phyloP scores from a whole-genome alignment of 2,797 vertebrate genomes.

The Orestias chungarensis region DNA sequence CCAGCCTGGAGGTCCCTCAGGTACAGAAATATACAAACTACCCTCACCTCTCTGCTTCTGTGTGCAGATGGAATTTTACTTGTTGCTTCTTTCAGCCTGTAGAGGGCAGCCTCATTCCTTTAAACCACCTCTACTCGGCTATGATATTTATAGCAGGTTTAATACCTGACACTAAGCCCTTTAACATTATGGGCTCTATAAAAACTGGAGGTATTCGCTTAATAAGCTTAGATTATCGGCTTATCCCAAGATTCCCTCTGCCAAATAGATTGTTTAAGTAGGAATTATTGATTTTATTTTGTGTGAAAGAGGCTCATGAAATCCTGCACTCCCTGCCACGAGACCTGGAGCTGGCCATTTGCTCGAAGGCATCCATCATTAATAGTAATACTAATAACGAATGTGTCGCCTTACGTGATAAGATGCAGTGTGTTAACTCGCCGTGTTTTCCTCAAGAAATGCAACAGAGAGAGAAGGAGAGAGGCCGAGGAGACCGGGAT shows the following conservation, averaged over 20 bases:
- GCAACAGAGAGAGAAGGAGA: conserved; percentile 26
- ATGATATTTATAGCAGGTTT: conserved; percentile 46
- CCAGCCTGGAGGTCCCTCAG: conserved; percentile 80
- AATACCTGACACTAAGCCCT: conserved; percentile 49
- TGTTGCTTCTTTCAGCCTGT: conserved; percentile 34
- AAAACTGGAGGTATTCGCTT: conserved; percentile 64
- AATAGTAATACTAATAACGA: conserved; percentile 52
- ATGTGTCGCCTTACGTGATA: conserved; percentile 41
- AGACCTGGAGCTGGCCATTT: conserved; percentile 53
- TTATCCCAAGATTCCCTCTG: conserved; percentile 46
- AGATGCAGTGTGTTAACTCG: conserved; percentile 42
- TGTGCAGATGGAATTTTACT: not conserved
- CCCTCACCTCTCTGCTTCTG: not conserved
- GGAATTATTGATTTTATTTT: conserved; percentile 59
- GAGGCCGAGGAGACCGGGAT: conserved; percentile 47
- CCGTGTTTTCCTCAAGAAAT: conserved; percentile 40
- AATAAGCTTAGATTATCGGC: conserved; percentile 64
- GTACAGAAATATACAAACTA: conserved; percentile 63
- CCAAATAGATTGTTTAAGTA: conserved; percentile 66
- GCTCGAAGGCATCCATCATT: conserved; percentile 54
- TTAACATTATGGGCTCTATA: conserved; percentile 63
- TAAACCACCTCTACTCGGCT: conserved; percentile 18
- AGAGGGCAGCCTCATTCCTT: conserved; percentile 57
- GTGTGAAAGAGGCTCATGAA: conserved; percentile 52
- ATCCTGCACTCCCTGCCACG: conserved; percentile 26